Percentiles rank a stretch among this genome's conserved stretches.
Conservation (phyloP, 2,888 invertebrate genomes). For the Gnatocerus cornutus region DNA sequence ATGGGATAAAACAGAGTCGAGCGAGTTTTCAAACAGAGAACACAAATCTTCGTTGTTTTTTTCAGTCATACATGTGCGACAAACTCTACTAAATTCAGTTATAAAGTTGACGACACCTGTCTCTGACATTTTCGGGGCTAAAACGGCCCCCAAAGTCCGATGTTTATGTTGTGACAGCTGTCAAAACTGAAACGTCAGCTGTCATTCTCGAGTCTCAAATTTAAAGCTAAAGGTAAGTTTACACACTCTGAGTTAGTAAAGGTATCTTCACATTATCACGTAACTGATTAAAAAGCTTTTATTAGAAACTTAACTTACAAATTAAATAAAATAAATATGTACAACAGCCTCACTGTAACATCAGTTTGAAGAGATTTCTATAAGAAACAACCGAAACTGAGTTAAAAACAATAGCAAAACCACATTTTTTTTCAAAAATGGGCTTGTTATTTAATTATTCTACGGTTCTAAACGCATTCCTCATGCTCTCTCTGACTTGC, state of each 20-base stretch:
- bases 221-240: too few species aligned
- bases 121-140: conserved; percentile 15
- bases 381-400: conserved; percentile 48
- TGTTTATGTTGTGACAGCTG: neutral
- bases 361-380: conserved; percentile 46
- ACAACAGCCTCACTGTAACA: conserved; percentile 23
- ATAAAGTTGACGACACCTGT: conserved; percentile 17
- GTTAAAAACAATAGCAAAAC: conserved; percentile 12
- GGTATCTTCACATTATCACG: too few species aligned
- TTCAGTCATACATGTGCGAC: conserved; percentile 66
- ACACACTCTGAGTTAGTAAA: too few species aligned
- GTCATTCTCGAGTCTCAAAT: too few species aligned
- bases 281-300: too few species aligned
- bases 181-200: too few species aligned
- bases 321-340: conserved; percentile 34
- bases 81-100: conserved; percentile 62
- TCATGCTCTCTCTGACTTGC: conserved; percentile 56
- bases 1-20: conserved; percentile 32
- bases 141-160: neutral
- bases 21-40: conserved; percentile 60
- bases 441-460: conserved; percentile 46
- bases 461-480: conserved; percentile 58
- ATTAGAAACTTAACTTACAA: conserved; percentile 1
- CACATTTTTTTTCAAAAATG: conserved; percentile 19
- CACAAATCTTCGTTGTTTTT: conserved; percentile 61